Percentiles rank a stretch among this genome's conserved stretches.
phyloP scores from a whole-genome alignment of 1,140 invertebrate genomes.

The Pteromalus puparum region DNA sequence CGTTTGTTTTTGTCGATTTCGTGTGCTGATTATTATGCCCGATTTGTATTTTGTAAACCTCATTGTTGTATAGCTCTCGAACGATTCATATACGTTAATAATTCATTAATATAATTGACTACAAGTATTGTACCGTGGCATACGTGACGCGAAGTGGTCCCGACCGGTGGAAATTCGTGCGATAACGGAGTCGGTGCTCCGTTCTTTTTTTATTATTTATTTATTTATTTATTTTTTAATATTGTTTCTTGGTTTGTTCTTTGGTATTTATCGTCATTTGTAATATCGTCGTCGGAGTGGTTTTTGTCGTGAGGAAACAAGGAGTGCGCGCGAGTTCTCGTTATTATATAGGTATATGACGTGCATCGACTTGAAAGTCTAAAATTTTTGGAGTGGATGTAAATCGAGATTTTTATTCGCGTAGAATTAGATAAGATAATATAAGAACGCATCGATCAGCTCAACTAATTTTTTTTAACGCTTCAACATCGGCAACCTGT shows the following conservation, averaged over 20 bases:
- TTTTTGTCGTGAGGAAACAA: slow-evolving; percentile 37
- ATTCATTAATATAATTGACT: slow-evolving; percentile 68
- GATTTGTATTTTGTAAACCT: neutral
- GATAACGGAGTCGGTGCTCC: slow-evolving; percentile 54
- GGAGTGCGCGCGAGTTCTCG: slow-evolving; percentile 42
- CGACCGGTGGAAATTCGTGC: slow-evolving; percentile 65
- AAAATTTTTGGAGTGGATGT: slow-evolving; percentile 44
- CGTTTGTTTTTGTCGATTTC: neutral
- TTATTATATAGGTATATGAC: slow-evolving; percentile 22
- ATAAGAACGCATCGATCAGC: neutral
- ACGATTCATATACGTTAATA: slow-evolving; percentile 46
- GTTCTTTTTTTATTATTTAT: neutral
- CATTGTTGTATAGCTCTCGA: neutral
- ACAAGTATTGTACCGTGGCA: slow-evolving; percentile 69
- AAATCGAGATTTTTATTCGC: neutral
- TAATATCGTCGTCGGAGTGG: neutral
- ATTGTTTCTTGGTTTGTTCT: slow-evolving; percentile 26
- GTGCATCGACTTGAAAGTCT: slow-evolving; percentile 38
- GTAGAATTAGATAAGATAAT: neutral
- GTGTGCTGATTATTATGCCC: neutral
- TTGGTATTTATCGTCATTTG: slow-evolving; percentile 17
- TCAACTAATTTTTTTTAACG: neutral
- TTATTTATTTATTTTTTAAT: slow-evolving; percentile 21
- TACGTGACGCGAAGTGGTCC: slow-evolving; percentile 69
- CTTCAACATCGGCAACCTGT: neutral